These are phyloP conservation scores for Zaprionus africanus DNA, from an alignment of 1,140 invertebrate species.

Conservation along the genomic window DNA sequence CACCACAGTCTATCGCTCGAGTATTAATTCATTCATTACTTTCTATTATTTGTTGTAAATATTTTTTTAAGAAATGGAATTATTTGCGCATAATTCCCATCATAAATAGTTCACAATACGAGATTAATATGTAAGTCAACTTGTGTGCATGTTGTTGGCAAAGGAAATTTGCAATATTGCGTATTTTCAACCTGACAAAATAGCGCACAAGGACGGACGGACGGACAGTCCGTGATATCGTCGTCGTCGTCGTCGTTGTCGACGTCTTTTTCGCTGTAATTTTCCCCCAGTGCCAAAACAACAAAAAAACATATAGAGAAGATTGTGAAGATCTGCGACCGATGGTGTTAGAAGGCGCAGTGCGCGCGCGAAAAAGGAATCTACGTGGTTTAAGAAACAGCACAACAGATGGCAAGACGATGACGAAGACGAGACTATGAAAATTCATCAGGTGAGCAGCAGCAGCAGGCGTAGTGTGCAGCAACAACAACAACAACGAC, in stretches of 20 bases:
- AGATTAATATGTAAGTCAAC: slow-evolving; percentile 13
- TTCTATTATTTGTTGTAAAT: slow-evolving; percentile 78
- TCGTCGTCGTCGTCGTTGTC: slow-evolving; percentile 15
- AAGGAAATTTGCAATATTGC: slow-evolving; percentile 6
- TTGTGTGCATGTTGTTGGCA: slow-evolving; percentile 12
- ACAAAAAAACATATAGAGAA: neutral
- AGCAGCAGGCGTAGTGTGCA: slow-evolving; percentile 47
- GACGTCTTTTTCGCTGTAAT: slow-evolving; percentile 53
- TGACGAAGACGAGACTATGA: slow-evolving; percentile 51
- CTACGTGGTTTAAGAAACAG: slow-evolving; percentile 26
- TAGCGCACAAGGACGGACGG: slow-evolving; percentile 43
- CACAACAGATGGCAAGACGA: slow-evolving; percentile 19
- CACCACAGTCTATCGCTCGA: slow-evolving; percentile 40
- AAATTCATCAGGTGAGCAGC: slow-evolving; percentile 67
- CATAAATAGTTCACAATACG: slow-evolving; percentile 41
- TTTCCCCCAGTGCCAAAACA: slow-evolving; percentile 67
- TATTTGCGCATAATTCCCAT: slow-evolving; percentile 26
- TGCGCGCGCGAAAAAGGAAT: slow-evolving; percentile 15
- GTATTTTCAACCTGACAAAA: slow-evolving; percentile 34
- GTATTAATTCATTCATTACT: slow-evolving; percentile 61
- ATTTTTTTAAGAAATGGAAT: slow-evolving; percentile 55
- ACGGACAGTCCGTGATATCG: neutral
- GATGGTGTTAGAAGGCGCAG: slow-evolving; percentile 3
- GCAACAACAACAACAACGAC: slow-evolving; percentile 32
- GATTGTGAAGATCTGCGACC: slow-evolving; percentile 10